These are phyloP conservation scores for Sinodicranocentrus sp. DNA, from an alignment of 2,888 invertebrate species.

Conservation along the genomic window DNA sequence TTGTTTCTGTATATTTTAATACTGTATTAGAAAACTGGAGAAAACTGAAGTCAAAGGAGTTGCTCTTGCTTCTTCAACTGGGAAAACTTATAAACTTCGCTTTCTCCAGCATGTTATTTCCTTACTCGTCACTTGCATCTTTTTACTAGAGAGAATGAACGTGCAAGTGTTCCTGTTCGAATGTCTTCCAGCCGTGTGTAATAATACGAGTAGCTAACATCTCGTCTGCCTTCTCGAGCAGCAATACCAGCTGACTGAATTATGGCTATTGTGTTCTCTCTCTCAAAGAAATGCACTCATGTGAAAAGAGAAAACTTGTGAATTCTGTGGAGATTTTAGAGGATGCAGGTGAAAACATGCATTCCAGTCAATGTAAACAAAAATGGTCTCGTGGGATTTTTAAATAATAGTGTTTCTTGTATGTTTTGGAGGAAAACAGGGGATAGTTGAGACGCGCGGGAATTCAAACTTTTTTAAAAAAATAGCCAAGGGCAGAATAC, in stretches of 20 bases:
- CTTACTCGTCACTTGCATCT: conserved; percentile 3
- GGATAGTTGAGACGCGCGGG: too few species aligned
- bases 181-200: conserved; percentile 23
- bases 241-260: conserved; percentile 50
- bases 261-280: conserved; percentile 37
- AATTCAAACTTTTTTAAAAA: too few species aligned
- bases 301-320: conserved; percentile 26
- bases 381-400: too few species aligned
- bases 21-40: neutral
- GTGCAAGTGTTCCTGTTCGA: conserved; percentile 3
- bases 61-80: neutral
- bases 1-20: conserved; percentile 41
- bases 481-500: too few species aligned
- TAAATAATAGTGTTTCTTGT: too few species aligned
- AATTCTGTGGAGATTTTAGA: too few species aligned
- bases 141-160: too few species aligned
- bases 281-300: conserved; percentile 21
- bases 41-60: neutral
- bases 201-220: conserved; percentile 3
- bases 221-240: neutral
- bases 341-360: too few species aligned
- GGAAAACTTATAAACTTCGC: neutral
- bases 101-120: too few species aligned
- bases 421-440: too few species aligned
- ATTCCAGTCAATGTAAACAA: too few species aligned